Evolutionary conservation across 2,888 invertebrate genomes (phyloP), one percentile per base, ranked within the genome.

Genomic region (Cenopis cana): DNA sequence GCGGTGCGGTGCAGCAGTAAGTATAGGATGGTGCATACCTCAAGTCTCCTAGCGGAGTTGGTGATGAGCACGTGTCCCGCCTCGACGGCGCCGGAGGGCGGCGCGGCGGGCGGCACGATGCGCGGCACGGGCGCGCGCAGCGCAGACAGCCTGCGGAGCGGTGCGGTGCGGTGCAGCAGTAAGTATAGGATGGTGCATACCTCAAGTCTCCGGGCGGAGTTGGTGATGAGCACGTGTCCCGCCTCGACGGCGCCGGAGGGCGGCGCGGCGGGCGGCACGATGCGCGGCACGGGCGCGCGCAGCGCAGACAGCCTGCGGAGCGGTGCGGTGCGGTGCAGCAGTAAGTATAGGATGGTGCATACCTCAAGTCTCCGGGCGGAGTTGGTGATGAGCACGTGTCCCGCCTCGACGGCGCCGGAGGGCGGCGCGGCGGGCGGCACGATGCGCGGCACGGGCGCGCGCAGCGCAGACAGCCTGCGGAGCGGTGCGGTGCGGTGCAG

Each of bases 371-470:
- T 94, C 67, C 99, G 94, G 0, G 97, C 98, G 14, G 98, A 98
- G 89, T 98, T 98, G 50, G 97, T 96, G 65, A 97, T 95, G 71
- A 96, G 94, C 79, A 97, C 95, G 74, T 96, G 95, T 1, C 85
- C 85, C 50, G 84, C 84, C 64, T 93, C 93, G 0, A 82, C 75
- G 5, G 90, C 90, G 64, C 97, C 95, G 78, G 96, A 96, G 66
- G 97, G 96, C 76, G 97, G 96, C 72, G 97, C 96, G 59, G 98
- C 98, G 87, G 97, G 96, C 20, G 98, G 98, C 74, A 99, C 98
- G 73, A 98, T 98, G 73, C 98, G 95, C 24, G 97, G 97, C 81
- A 97, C 97, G 36, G 95, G 95, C 68, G 97, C 96, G 73, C 97
- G 95, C 60, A 97, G 89, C 2, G 97, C 96, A 69, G 96, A 95